A percentile compares a stretch with the other conserved stretches of the same genome.
Evolutionary conservation across 2,797 vertebrate species (phyloP).

Genomic region (Galaxias olidus): DNA sequence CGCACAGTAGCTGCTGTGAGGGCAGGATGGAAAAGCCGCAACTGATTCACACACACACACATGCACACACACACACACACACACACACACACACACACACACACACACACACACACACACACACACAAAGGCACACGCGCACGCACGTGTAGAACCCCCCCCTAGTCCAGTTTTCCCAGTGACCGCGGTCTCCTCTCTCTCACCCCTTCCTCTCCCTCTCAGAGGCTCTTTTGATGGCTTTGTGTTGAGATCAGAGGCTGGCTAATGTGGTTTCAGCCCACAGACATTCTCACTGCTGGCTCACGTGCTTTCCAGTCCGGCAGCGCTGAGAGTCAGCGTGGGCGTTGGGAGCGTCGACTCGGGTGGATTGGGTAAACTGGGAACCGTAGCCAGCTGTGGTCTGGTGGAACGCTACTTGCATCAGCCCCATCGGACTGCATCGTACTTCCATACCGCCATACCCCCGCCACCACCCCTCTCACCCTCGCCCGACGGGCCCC

Average conservation of each 20-base stretch:
- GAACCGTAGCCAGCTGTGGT: constrained; percentile 48
- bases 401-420: constrained; percentile 42
- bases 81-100: not conserved
- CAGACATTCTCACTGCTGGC: constrained; percentile 35
- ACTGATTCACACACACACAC: constrained; percentile 15
- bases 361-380: constrained; percentile 4
- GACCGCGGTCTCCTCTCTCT: constrained; percentile 22
- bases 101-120: not conserved
- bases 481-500: constrained; percentile 30
- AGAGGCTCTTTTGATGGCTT: constrained; percentile 43
- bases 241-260: constrained; percentile 44
- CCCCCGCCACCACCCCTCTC: constrained; percentile 23
- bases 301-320: constrained; percentile 52
- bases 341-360: constrained; percentile 35
- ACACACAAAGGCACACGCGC: not conserved
- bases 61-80: not conserved
- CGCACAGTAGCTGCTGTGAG: constrained; percentile 16
- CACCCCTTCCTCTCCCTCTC: constrained; percentile 23
- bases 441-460: constrained; percentile 44
- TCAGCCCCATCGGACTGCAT: constrained; percentile 28
- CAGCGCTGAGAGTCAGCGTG: constrained; percentile 38
- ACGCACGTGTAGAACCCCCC: constrained; percentile 23
- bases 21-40: constrained; percentile 25
- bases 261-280: constrained; percentile 53
- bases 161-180: constrained; percentile 25